These are phyloP conservation scores for Pipa parva DNA, from an alignment of 2,113 vertebrate genomes.

Conservation along the genomic window DNA sequence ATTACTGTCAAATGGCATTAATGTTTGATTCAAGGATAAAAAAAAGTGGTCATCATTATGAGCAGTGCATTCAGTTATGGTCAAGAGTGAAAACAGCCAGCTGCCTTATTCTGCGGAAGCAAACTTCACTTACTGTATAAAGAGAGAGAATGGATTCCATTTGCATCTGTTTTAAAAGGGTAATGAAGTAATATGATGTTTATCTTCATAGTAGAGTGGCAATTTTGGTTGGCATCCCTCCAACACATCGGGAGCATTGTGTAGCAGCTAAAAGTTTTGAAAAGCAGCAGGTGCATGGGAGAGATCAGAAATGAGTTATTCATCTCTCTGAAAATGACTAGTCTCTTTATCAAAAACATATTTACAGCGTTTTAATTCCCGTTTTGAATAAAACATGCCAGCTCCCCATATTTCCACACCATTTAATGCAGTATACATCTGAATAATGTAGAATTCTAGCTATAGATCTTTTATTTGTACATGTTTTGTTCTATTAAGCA, in stretches of 20 bases:
- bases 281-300: slow-evolving; percentile 73
- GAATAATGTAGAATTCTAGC: slow-evolving; percentile 25
- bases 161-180: slow-evolving; percentile 97
- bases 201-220: slow-evolving; percentile 95
- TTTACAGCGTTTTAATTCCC: slow-evolving; percentile 48
- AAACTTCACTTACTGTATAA: slow-evolving; percentile 79
- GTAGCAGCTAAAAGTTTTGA: slow-evolving; percentile 59
- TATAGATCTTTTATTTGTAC: no score
- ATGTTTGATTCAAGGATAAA: slow-evolving; percentile 91
- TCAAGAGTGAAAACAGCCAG: slow-evolving; percentile 79
- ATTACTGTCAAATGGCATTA: slow-evolving; percentile 95
- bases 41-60: slow-evolving; percentile 76
- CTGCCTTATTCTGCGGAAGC: slow-evolving; percentile 77
- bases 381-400: slow-evolving; percentile 29
- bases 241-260: slow-evolving; percentile 72
- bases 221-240: slow-evolving; percentile 81
- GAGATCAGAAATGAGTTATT: slow-evolving; percentile 80
- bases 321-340: slow-evolving; percentile 79
- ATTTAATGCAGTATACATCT: slow-evolving; percentile 20
- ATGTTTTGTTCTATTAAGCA: no score
- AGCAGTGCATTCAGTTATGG: slow-evolving; percentile 72
- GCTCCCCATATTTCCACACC: slow-evolving; percentile 18
- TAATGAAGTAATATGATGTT: slow-evolving; percentile 99
- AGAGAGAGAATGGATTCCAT: slow-evolving; percentile 86
- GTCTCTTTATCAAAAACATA: slow-evolving; percentile 52